Evolutionary conservation across 2,113 vertebrate species (phyloP), one percentile per base, ranked within the genome.

Genomic region (Atractosteus spatula): DNA sequence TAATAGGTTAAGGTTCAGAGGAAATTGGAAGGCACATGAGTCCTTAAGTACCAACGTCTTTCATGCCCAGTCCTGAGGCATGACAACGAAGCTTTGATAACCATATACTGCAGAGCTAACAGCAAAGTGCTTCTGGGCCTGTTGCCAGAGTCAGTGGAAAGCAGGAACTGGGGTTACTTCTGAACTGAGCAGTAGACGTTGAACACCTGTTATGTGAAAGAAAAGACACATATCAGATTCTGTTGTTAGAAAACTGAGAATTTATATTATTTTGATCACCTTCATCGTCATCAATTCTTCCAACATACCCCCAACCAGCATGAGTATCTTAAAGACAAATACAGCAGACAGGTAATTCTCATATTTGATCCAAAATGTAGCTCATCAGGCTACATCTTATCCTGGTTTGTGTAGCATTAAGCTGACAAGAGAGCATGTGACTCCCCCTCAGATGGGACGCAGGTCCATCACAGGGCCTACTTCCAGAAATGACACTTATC

Each of bases 181-280:
- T 42, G 54, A 41, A 6, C 6, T 41, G 54, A 55, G 16, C 14
- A 59, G 57, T 64, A n/a, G 63, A 45, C 16, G 44, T 14, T 14
- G 56, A 61, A 66, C 66, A 74, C 72, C 72, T 74, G 72, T 62
- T 41, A 12, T 59, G 11, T 59, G 56, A 12, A 12, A 8, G 57
- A 62, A 12, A 44, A 57, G 3, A 42, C 7, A 54, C 17, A 47
- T 8, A 17, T 74, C 68, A 74, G 56, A 62, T 8, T 12, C 7
- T 12, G 56, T 59, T 12, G 13, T 4, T 11, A 12, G 3, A 59
- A 59, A 59, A 59, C 1, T 29, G 29, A 29, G 29, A 29, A 29
- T 29, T 29, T 29, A 2, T 29, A 29, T 29, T 29, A 29, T 29
- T 29, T 29, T 29, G 29, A 29, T 29, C 29, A 29, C 29, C 29